These are phyloP conservation scores for Tauraco erythrolophus DNA, from an alignment of 2,113 vertebrate genomes.

Conservation along the genomic window DNA sequence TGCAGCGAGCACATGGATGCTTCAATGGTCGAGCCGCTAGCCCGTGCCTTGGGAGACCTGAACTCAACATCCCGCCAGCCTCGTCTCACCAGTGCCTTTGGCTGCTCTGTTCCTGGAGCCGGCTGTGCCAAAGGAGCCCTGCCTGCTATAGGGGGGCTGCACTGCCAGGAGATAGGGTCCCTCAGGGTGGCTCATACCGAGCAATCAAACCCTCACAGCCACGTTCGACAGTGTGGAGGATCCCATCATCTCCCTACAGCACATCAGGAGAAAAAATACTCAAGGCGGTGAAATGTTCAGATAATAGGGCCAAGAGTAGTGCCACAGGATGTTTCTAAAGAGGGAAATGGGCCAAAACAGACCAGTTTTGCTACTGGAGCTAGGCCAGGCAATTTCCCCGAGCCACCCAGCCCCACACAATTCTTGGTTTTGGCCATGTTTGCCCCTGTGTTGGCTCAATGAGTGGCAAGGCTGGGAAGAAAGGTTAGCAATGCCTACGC, in stretches of 20 bases:
- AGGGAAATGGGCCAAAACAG: background rate
- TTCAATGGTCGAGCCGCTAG: background rate
- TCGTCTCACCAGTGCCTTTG: accelerated
- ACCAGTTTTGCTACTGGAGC: background rate
- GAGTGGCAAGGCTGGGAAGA: background rate
- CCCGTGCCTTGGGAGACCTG: background rate
- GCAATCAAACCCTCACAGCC: background rate
- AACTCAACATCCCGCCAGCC: accelerated
- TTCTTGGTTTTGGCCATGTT: background rate
- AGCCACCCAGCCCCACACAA: accelerated
- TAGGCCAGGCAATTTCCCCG: background rate
- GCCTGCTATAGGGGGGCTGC: background rate
- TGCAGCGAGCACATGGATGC: background rate
- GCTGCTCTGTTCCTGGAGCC: accelerated
- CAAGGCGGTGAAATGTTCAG: background rate
- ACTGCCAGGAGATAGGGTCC: background rate
- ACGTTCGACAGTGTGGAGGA: background rate
- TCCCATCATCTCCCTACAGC: background rate
- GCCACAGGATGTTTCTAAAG: background rate
- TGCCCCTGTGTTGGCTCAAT: background rate
- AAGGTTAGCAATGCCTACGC: background rate
- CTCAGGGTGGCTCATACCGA: background rate
- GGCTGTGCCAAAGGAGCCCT: background rate
- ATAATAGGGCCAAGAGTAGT: background rate
- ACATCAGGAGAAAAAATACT: background rate